phyloP scores from a whole-genome alignment of 2,888 invertebrate genomes.

The Parochlus steinenii region DNA sequence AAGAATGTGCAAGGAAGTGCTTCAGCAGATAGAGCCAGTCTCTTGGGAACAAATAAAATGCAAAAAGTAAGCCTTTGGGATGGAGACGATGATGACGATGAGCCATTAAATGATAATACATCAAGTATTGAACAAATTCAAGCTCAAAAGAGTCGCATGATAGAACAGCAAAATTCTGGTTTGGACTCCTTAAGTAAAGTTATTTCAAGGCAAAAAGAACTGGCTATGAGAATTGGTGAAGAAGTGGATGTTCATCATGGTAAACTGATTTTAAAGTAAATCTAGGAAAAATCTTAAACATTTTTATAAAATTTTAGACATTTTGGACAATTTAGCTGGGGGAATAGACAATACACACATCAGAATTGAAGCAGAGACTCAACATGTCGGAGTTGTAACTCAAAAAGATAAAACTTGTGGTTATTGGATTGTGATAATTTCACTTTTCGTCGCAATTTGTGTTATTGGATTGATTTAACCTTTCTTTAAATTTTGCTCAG shows the following conservation, averaged over 20 bases:
- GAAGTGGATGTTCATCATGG: slow-evolving; percentile 69
- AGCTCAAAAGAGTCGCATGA: slow-evolving; percentile 38
- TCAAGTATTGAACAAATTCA: slow-evolving; percentile 35
- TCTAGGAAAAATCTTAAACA: slow-evolving; percentile 1
- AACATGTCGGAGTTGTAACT: slow-evolving; percentile 44
- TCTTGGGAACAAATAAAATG: slow-evolving; percentile 15
- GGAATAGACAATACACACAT: slow-evolving; percentile 53
- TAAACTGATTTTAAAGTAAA: slow-evolving; percentile 23
- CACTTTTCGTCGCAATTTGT: slow-evolving; percentile 49
- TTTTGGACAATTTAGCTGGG: slow-evolving; percentile 57
- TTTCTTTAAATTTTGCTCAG: too few species aligned
- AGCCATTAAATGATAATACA: slow-evolving; percentile 27
- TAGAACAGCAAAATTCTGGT: slow-evolving; percentile 60
- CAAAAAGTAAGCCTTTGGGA: too few species aligned
- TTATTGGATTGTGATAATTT: slow-evolving; percentile 57
- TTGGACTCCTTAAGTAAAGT: slow-evolving; percentile 57
- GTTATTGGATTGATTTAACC: slow-evolving; percentile 34
- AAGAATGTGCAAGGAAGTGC: slow-evolving; percentile 15
- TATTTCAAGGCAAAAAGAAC: slow-evolving; percentile 55
- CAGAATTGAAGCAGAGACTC: slow-evolving; percentile 48
- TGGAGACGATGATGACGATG: slow-evolving; percentile 28
- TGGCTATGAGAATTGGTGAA: slow-evolving; percentile 53
- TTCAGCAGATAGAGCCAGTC: slow-evolving; percentile 11
- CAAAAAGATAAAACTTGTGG: slow-evolving; percentile 54
- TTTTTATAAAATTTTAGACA: slow-evolving; percentile 33